Evolutionary conservation across 2,888 invertebrate species (phyloP), one percentile per base, ranked within the genome.

Genomic region (Meganola albula): DNA sequence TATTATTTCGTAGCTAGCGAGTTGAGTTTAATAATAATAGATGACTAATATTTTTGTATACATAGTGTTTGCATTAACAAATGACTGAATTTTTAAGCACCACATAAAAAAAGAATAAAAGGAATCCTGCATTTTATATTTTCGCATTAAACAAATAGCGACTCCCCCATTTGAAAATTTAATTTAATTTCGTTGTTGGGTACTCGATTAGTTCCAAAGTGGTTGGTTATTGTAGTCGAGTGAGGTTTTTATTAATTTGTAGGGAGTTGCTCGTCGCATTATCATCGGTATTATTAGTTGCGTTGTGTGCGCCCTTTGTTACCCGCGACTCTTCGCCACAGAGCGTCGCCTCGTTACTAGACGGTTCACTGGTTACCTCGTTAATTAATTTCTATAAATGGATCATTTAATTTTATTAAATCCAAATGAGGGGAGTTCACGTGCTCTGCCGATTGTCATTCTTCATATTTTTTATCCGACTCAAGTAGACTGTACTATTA

Each of bases 391-490:
- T 83, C 73, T 75, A 57, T 79, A 82, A 84, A 84, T 82, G 85
- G 71, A 82, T 85, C 84, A 85, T 85, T 84, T 84, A 85, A 84
- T 85, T 84, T 84, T 67, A 85, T 83, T 79, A 79, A 83, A 83
- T 85, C 75, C 75, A 84, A 85, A 84, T 83, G 68, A 78, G 74
- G 75, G 82, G 74, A 74, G 74, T 70, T 61, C 50, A 50, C 64
- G 60, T 63, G 65, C 54, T 63, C 61, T 61, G 56, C 67, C 67
- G 56, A 53, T 55, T 55, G 52, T 63, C 59, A 62, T 58, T 58
- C 50, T 70, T 67, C 53, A 62, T 58, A 48, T 50, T 46, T 37
- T 51, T 38, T 38, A 18, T n/a, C n/a, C 27, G 13, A 30, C 33
- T 37, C 39, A 42, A 58, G n/a, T n/a, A 27, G 16, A 27, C 11